These are phyloP conservation scores for Diplogasteroides magnus DNA, from an alignment of 1,140 invertebrate genomes.

Conservation along the genomic window DNA sequence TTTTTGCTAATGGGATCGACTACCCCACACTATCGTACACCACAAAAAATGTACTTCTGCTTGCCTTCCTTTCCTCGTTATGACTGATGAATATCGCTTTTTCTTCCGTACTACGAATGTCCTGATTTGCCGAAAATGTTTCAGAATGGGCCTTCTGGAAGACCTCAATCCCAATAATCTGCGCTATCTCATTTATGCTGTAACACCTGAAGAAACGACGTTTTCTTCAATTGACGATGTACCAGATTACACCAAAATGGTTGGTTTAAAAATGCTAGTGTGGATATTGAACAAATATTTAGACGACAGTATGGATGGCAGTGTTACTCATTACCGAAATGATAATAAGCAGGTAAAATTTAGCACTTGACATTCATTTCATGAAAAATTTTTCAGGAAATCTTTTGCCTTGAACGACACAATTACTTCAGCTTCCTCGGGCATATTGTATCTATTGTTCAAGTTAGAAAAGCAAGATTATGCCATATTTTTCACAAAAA, in stretches of 20 bases:
- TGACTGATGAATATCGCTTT: no score
- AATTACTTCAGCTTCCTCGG: slow-evolving; percentile 48
- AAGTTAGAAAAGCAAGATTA: slow-evolving; percentile 34
- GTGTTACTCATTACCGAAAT: slow-evolving; percentile 47
- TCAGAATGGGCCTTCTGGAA: neutral
- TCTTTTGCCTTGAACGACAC: slow-evolving; percentile 50
- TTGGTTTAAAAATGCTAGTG: slow-evolving; percentile 17
- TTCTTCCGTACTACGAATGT: no score
- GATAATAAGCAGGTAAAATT: no score
- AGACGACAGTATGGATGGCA: slow-evolving; percentile 50
- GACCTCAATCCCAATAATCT: slow-evolving; percentile 34
- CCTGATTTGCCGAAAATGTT: no score
- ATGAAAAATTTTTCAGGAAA: slow-evolving; percentile 42
- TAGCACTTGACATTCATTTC: no score
- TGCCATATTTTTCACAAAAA: neutral
- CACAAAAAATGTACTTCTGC: no score
- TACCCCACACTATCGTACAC: no score
- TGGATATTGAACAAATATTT: slow-evolving; percentile 12
- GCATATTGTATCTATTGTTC: slow-evolving; percentile 53
- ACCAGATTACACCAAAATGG: slow-evolving; percentile 51
- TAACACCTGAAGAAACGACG: slow-evolving; percentile 45
- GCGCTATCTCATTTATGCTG: slow-evolving; percentile 45
- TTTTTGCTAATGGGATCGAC: no score
- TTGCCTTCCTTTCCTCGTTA: no score
- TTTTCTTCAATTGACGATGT: slow-evolving; percentile 41